These are phyloP conservation scores for Diceros bicornis DNA, from an alignment of 2,797 vertebrate genomes.

Conservation along the genomic window DNA sequence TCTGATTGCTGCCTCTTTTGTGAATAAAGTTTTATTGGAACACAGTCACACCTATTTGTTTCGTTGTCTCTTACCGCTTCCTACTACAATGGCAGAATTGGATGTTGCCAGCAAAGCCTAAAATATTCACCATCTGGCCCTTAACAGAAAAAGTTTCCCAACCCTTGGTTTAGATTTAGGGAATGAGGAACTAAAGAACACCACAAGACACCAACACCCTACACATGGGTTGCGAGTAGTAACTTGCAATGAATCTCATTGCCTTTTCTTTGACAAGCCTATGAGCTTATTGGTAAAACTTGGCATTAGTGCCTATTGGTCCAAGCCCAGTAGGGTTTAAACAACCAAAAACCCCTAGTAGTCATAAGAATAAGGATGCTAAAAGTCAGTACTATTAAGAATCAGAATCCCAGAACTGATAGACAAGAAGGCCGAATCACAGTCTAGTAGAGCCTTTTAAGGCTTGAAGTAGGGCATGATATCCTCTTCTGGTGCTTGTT, in stretches of 20 bases:
- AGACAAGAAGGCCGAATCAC: neutral
- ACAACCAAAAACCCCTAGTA: neutral
- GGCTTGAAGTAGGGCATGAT: neutral
- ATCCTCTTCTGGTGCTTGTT: neutral
- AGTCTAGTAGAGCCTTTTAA: neutral
- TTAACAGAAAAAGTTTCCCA: neutral
- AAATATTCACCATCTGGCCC: neutral
- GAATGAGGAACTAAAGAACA: neutral
- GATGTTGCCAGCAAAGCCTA: neutral
- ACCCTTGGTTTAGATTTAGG: neutral
- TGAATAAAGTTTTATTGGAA: neutral
- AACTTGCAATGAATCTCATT: neutral
- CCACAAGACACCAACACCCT: neutral
- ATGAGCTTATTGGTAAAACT: conserved; percentile 51
- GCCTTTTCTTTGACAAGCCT: conserved; percentile 8
- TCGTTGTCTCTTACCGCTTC: neutral
- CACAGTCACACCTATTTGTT: neutral
- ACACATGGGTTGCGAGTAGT: neutral
- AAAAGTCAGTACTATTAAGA: conserved; percentile 8
- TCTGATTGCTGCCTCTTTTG: neutral
- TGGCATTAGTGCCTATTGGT: neutral
- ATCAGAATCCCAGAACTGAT: neutral
- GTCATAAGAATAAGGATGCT: neutral
- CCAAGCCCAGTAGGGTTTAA: conserved; percentile 32
- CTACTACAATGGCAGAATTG: neutral